phyloP scores from a whole-genome alignment of 2,888 invertebrate genomes.

The Agrotis clavis region DNA sequence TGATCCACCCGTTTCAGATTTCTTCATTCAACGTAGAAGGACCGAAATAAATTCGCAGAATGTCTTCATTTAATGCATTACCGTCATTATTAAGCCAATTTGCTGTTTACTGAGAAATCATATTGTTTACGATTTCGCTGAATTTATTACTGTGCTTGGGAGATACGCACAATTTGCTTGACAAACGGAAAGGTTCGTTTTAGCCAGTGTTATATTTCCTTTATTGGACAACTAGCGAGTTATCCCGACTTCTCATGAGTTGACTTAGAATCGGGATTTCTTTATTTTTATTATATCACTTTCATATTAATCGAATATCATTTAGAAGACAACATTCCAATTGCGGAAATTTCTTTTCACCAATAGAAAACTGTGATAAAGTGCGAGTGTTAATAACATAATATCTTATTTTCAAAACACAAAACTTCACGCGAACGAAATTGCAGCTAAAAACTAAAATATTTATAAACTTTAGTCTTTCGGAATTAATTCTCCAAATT shows the following conservation, averaged over 20 bases:
- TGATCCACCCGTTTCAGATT: slow-evolving; percentile 57
- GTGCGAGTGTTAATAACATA: too few relatives aligned
- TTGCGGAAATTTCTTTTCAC: too few relatives aligned
- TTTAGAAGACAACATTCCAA: too few relatives aligned
- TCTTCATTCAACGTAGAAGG: slow-evolving; percentile 57
- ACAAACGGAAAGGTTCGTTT: slow-evolving; percentile 11
- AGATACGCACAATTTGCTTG: slow-evolving; percentile 19
- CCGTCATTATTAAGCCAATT: slow-evolving; percentile 66
- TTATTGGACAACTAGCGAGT: neutral
- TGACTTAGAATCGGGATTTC: too few relatives aligned
- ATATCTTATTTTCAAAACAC: too few relatives aligned
- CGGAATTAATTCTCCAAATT: neutral
- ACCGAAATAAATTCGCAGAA: slow-evolving; percentile 63
- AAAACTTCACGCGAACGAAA: too few relatives aligned
- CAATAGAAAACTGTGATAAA: too few relatives aligned
- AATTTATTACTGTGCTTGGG: slow-evolving; percentile 43
- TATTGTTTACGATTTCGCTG: slow-evolving; percentile 51
- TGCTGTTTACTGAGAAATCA: slow-evolving; percentile 61
- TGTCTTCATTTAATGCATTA: slow-evolving; percentile 67
- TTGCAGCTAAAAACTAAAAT: too few relatives aligned
- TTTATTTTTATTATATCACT: too few relatives aligned
- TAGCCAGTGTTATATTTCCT: slow-evolving; percentile 17
- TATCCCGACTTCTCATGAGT: neutral
- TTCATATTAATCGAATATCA: too few relatives aligned
- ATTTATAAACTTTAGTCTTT: too few relatives aligned